Evolutionary conservation across 1,140 invertebrate genomes (phyloP).

Genomic region (Pseudomyrmex sp.): DNA sequence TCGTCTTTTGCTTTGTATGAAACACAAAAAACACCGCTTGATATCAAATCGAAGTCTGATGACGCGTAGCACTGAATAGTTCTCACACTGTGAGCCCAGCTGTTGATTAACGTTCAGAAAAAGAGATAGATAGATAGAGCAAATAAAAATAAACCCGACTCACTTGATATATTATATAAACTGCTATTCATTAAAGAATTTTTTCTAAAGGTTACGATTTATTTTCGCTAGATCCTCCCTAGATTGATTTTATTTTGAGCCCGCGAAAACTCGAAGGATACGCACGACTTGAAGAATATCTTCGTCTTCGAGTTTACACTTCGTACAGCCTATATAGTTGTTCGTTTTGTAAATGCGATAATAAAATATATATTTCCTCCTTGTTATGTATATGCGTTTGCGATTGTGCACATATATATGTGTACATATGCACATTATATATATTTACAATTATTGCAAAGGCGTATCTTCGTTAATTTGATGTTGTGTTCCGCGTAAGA

Average conservation of each 20-base stretch:
- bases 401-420: background rate
- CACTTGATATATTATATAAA: conserved; percentile 37
- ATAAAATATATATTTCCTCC: conserved; percentile 7
- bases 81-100: background rate
- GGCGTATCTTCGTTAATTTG: conserved; percentile 41
- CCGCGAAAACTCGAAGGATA: background rate
- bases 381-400: no score
- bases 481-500: conserved; percentile 50
- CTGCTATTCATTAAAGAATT: conserved; percentile 15
- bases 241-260: conserved; percentile 39
- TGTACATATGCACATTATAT: conserved; percentile 2
- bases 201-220: conserved; percentile 16
- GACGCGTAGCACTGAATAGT: background rate
- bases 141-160: conserved; percentile 44
- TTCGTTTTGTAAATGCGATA: conserved; percentile 41
- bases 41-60: conserved; percentile 33
- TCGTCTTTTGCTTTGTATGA: conserved; percentile 29
- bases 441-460: conserved; percentile 41
- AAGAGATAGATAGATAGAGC: background rate
- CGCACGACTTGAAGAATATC: no score
- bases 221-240: conserved; percentile 20
- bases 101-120: conserved; percentile 6
- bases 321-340: conserved; percentile 45
- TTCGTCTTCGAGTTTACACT: conserved; percentile 19
- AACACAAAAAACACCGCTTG: conserved; percentile 8